These are phyloP conservation scores for Cryptotermes secundus DNA, from an alignment of 1,140 invertebrate genomes.

Conservation along the genomic window DNA sequence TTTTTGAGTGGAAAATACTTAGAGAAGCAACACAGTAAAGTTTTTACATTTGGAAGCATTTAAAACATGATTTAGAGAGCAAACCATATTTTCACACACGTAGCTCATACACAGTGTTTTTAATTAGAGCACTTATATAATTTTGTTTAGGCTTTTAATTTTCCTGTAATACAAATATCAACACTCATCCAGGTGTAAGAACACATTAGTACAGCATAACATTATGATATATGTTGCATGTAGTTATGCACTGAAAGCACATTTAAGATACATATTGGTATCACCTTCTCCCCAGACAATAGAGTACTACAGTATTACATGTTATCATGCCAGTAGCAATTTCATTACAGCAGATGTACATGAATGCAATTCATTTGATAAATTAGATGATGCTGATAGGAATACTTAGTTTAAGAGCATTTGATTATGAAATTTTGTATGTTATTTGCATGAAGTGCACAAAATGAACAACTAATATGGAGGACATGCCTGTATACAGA, in stretches of 20 bases:
- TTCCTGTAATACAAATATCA: neutral
- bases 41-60: neutral
- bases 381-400: no score
- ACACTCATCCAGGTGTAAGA: conserved; percentile 10
- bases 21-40: conserved; percentile 11
- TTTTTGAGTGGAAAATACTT: neutral
- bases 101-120: neutral
- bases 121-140: neutral
- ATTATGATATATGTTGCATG: neutral
- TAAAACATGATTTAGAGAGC: conserved; percentile 1
- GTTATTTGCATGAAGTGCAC: no score
- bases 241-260: neutral
- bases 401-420: no score
- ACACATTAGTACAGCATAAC: neutral
- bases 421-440: no score
- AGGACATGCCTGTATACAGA: no score
- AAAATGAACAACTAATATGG: no score
- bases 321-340: no score
- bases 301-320: no score
- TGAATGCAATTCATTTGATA: no score
- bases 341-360: no score
- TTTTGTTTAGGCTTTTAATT: neutral
- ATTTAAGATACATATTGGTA: neutral
- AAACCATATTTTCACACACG: neutral
- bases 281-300: neutral